Evolutionary conservation across 2,888 invertebrate genomes (phyloP).

Genomic region (Adineta ricciae): DNA sequence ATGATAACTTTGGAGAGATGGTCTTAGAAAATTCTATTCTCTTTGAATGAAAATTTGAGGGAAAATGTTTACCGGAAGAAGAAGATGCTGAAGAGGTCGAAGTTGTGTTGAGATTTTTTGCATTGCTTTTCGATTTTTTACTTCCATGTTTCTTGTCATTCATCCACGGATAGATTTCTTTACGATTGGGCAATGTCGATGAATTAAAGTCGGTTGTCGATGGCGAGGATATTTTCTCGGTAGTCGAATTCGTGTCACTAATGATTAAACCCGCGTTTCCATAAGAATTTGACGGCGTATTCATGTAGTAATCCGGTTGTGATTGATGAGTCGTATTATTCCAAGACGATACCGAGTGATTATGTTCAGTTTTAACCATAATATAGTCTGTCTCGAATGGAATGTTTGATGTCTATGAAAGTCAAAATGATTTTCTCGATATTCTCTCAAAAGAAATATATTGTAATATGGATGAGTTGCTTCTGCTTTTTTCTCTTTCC

Average conservation of each 20-base stretch:
- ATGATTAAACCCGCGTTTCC: neutral
- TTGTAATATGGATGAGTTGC: neutral
- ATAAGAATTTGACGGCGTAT: neutral
- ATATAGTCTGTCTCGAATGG: neutral
- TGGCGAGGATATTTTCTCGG: neutral
- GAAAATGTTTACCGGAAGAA: neutral
- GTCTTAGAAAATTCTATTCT: too few relatives aligned
- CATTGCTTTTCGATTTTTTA: neutral
- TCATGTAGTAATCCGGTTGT: neutral
- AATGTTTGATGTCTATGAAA: neutral
- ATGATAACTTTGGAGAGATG: too few relatives aligned
- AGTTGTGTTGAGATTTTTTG: neutral
- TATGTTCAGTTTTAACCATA: neutral
- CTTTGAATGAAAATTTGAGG: neutral
- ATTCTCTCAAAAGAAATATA: neutral
- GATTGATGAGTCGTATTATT: neutral
- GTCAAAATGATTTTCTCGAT: neutral
- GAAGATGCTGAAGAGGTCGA: neutral
- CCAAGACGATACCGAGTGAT: neutral
- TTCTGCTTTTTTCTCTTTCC: neutral
- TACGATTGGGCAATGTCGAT: neutral
- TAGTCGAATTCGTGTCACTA: neutral
- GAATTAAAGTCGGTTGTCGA: neutral
- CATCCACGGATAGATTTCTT: conserved; percentile 20
- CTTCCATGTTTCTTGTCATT: neutral